These are phyloP conservation scores for Istiophorus platypterus DNA, from an alignment of 2,113 vertebrate genomes.

Conservation along the genomic window DNA sequence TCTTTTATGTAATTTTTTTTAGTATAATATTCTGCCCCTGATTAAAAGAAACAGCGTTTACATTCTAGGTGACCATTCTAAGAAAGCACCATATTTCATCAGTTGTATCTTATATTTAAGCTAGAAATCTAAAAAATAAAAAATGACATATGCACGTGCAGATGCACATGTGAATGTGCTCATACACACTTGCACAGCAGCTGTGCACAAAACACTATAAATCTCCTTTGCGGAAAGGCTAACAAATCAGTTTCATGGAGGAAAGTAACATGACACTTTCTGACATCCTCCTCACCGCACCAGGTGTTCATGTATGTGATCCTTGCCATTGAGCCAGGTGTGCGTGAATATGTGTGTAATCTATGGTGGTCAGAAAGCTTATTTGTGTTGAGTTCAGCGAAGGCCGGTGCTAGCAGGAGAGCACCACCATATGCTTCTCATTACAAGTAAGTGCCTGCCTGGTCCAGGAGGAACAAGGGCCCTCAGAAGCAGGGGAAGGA, in stretches of 20 bases:
- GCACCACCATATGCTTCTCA: conserved; percentile 76
- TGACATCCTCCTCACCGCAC: conserved; percentile 57
- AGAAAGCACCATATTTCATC: background rate
- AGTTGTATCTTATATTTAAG: background rate
- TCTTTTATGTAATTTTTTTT: background rate
- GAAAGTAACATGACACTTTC: conserved; percentile 67
- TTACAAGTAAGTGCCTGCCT: conserved; percentile 67
- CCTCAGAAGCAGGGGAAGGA: conserved; percentile 22
- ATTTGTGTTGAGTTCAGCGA: conserved; percentile 77
- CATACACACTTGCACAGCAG: conserved; percentile 42
- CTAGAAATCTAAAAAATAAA: conserved; percentile 3
- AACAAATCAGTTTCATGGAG: conserved; percentile 74
- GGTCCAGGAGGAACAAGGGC: conserved; percentile 60
- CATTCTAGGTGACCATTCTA: background rate
- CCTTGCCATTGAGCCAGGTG: conserved; percentile 64
- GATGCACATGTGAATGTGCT: conserved; percentile 22
- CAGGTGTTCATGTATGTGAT: conserved; percentile 76
- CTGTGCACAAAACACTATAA: conserved; percentile 53
- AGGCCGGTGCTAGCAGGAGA: conserved; percentile 72
- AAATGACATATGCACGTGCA: conserved; percentile 19
- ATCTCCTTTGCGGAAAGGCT: conserved; percentile 66
- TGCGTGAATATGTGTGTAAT: conserved; percentile 49
- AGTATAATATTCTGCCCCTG: background rate
- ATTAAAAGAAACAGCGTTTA: background rate
- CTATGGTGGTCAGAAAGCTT: conserved; percentile 71